Percentiles rank a stretch among this genome's conserved stretches.
These are phyloP conservation scores for Polydrusus cervinus DNA, from an alignment of 2,888 invertebrate species.

Conservation along the genomic window DNA sequence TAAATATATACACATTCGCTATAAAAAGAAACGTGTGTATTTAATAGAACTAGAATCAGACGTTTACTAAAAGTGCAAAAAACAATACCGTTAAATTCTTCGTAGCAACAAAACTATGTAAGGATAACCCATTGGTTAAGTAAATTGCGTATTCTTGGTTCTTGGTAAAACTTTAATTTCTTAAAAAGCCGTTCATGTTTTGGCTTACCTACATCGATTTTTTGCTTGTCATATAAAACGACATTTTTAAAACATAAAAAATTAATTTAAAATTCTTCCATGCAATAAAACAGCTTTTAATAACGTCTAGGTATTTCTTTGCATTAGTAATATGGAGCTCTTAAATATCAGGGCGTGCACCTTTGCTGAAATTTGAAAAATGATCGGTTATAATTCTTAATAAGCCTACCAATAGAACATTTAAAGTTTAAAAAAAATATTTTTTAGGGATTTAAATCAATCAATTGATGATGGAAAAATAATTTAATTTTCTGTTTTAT, in stretches of 20 bases:
- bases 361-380: too few relatives aligned
- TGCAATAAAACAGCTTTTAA: too few relatives aligned
- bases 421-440: too few relatives aligned
- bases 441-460: too few relatives aligned
- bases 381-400: too few relatives aligned
- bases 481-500: too few relatives aligned
- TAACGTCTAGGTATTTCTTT: too few relatives aligned
- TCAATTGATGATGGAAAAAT: too few relatives aligned
- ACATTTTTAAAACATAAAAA: background rate
- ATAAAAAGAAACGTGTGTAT: background rate
- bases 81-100: constrained; percentile 45
- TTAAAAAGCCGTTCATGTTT: background rate
- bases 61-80: constrained; percentile 37
- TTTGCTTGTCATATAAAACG: background rate
- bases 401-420: too few relatives aligned
- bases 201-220: background rate
- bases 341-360: too few relatives aligned
- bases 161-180: constrained; percentile 37
- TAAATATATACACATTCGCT: background rate
- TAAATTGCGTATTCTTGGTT: constrained; percentile 44
- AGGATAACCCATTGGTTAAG: constrained; percentile 38
- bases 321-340: too few relatives aligned
- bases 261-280: too few relatives aligned
- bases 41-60: constrained; percentile 18
- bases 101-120: constrained; percentile 43